A percentile compares a stretch with the other conserved stretches of the same genome.
Evolutionary conservation across 2,113 vertebrate species (phyloP).

Genomic region (Laterallus jamaicensis): DNA sequence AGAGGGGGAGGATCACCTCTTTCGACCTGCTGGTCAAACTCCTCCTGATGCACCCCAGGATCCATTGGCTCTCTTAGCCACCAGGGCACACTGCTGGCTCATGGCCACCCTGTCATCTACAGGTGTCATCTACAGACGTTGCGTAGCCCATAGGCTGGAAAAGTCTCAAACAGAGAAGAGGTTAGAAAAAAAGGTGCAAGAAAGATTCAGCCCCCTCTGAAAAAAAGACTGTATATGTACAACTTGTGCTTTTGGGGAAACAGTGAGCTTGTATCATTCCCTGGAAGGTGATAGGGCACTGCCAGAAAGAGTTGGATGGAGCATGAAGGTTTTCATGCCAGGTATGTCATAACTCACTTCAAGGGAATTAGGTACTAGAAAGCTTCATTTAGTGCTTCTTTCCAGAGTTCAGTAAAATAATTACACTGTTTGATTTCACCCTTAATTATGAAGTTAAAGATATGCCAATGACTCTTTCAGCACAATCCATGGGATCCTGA

Average conservation of each 20-base stretch:
- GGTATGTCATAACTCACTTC: slow-evolving; percentile 32
- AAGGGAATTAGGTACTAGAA: not conserved
- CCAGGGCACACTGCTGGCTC: too few relatives aligned
- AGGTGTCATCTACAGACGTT: not conserved
- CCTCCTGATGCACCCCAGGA: too few relatives aligned
- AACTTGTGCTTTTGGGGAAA: not conserved
- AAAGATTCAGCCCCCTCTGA: not conserved
- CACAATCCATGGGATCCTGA: slow-evolving; percentile 6
- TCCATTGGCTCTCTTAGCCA: too few relatives aligned
- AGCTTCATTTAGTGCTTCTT: slow-evolving; percentile 16
- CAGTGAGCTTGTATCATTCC: not conserved
- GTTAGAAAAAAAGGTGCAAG: not conserved
- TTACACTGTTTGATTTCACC: slow-evolving; percentile 44
- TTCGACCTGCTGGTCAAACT: too few relatives aligned
- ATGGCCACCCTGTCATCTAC: too few relatives aligned
- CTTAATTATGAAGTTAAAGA: slow-evolving; percentile 53
- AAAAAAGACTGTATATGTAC: fast-evolving
- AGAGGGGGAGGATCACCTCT: too few relatives aligned
- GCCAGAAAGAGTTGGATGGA: not conserved
- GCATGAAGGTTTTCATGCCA: not conserved
- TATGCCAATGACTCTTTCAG: slow-evolving; percentile 26
- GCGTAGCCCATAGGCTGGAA: not conserved
- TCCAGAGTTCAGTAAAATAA: slow-evolving; percentile 42
- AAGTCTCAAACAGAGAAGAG: not conserved
- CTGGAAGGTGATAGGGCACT: not conserved